phyloP scores from a whole-genome alignment of 2,797 vertebrate species.

The Rhinella marina region DNA sequence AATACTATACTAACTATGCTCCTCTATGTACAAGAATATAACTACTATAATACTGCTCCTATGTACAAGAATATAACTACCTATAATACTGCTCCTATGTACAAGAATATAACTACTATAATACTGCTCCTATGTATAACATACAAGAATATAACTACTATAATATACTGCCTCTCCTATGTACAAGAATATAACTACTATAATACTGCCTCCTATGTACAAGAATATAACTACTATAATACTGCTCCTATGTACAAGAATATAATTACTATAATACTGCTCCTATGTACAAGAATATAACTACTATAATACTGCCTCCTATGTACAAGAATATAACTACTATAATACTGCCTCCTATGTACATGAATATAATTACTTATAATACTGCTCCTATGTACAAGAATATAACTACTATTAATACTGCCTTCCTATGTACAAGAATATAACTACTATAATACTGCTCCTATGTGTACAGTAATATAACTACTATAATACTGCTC shows the following conservation, averaged over 20 bases:
- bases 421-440: constrained; percentile 1
- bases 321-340: background rate
- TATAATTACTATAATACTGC: background rate
- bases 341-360: background rate
- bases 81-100: background rate
- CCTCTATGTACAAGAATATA: no score
- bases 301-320: no score
- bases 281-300: background rate
- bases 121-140: background rate
- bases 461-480: no score
- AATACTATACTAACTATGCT: background rate
- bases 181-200: no score
- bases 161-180: constrained; percentile 2
- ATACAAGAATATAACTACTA: background rate
- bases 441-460: constrained; percentile 21
- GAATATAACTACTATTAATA: constrained; percentile 17
- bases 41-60: constrained; percentile 7
- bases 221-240: constrained; percentile 5
- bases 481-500: background rate
- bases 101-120: background rate
- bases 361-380: constrained; percentile 7
- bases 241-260: background rate
- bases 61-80: background rate
- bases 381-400: constrained; percentile 9
- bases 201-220: no score